phyloP scores from a whole-genome alignment of 2,888 invertebrate species.

The Muscina levida region DNA sequence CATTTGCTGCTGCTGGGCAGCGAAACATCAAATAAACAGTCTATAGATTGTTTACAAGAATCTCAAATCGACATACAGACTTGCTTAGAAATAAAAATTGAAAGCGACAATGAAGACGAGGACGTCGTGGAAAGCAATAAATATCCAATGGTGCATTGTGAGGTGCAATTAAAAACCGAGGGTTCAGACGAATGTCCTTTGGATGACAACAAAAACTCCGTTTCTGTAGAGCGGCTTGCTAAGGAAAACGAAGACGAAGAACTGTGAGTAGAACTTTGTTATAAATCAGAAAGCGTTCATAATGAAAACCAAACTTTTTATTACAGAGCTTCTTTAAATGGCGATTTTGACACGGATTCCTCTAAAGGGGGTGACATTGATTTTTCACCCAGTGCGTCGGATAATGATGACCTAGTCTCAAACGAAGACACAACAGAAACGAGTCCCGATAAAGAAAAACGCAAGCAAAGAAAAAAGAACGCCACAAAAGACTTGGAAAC shows the following conservation, averaged over 20 bases:
- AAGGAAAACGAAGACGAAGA: constrained; percentile 11
- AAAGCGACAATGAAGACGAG: neutral
- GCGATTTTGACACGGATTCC: neutral
- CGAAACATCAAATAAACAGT: constrained; percentile 35
- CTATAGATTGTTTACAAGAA: constrained; percentile 56
- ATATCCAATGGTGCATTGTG: neutral
- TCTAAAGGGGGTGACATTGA: neutral
- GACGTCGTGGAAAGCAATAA: neutral
- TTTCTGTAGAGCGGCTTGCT: neutral
- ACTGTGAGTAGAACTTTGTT: neutral
- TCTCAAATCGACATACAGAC: constrained; percentile 55
- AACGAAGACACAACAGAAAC: neutral
- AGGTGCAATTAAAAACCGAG: constrained; percentile 4
- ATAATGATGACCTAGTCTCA: neutral
- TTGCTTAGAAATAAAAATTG: constrained; percentile 49
- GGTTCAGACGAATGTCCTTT: constrained; percentile 28
- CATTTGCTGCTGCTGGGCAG: constrained; percentile 8
- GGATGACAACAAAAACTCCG: constrained; percentile 33
- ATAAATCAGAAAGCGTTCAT: neutral
- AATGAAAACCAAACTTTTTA: neutral
- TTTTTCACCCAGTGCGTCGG: constrained; percentile 1
- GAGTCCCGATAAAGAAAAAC: neutral
- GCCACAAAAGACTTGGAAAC: neutral
- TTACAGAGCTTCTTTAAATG: neutral
- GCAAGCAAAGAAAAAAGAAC: neutral